phyloP scores from a whole-genome alignment of 2,113 vertebrate species.

The Corythaixoides concolor region DNA sequence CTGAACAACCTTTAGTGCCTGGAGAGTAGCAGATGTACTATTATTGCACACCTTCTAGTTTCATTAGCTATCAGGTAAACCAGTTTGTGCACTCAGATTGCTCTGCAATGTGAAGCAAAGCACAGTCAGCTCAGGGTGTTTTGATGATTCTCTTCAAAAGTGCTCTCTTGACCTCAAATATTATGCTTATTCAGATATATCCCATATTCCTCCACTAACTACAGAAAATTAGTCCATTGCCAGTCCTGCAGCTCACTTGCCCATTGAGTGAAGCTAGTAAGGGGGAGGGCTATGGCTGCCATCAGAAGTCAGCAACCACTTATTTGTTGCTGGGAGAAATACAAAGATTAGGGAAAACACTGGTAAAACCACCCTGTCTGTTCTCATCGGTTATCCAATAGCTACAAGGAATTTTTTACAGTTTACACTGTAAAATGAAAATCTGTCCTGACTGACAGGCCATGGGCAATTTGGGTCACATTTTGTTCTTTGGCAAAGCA shows the following conservation, averaged over 20 bases:
- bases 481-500: conserved; percentile 44
- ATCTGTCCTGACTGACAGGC: neutral
- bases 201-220: neutral
- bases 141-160: neutral
- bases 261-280: neutral
- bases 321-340: neutral
- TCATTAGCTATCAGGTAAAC: neutral
- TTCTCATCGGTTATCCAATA: neutral
- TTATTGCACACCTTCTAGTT: neutral
- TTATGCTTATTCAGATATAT: neutral
- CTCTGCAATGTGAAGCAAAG: neutral
- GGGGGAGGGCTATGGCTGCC: neutral
- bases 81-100: neutral
- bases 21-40: neutral
- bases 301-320: neutral
- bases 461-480: conserved; percentile 2
- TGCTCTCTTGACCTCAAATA: neutral
- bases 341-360: neutral
- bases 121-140: neutral
- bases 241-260: neutral
- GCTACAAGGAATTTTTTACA: neutral
- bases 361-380: neutral
- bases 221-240: neutral
- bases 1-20: neutral
- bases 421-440: neutral